Evolutionary conservation across 92 coral and sea anemone species (phyloP).

Genomic region (Porites lobata): DNA sequence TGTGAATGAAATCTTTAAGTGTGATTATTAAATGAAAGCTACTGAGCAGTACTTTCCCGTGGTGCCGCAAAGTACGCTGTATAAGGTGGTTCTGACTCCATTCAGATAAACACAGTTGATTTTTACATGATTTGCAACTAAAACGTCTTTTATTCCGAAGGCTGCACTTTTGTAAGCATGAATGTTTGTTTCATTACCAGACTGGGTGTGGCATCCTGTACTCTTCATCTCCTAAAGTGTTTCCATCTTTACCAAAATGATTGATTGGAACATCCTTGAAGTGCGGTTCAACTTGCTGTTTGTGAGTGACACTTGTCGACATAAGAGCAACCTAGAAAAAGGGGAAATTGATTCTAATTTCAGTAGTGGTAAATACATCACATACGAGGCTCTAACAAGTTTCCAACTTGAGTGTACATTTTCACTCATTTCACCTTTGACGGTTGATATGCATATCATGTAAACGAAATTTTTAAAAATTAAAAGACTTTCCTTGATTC

Average conservation of each 20-base stretch:
- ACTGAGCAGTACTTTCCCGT: not conserved
- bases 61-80: not conserved
- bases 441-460: no score
- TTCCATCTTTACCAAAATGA: conserved; percentile 53
- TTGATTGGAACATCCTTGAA: conserved; percentile 22
- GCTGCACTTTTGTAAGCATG: no score
- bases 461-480: no score
- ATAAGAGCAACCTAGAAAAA: conserved; percentile 25
- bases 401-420: no score
- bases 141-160: no score
- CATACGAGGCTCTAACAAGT: no score
- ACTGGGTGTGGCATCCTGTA: conserved; percentile 88
- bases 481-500: no score
- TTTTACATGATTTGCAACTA: no score
- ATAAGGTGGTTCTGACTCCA: no score
- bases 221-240: conserved; percentile 38
- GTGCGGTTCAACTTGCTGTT: not conserved
- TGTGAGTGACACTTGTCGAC: conserved; percentile 25
- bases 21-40: not conserved
- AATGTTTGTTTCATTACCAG: conserved; percentile 55
- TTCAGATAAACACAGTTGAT: no score
- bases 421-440: no score
- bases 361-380: no score
- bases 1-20: not conserved
- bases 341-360: not conserved